Percentiles rank a stretch among this genome's conserved stretches.
phyloP scores from a whole-genome alignment of 2,797 vertebrate genomes.

The Taeniopygia guttata region DNA sequence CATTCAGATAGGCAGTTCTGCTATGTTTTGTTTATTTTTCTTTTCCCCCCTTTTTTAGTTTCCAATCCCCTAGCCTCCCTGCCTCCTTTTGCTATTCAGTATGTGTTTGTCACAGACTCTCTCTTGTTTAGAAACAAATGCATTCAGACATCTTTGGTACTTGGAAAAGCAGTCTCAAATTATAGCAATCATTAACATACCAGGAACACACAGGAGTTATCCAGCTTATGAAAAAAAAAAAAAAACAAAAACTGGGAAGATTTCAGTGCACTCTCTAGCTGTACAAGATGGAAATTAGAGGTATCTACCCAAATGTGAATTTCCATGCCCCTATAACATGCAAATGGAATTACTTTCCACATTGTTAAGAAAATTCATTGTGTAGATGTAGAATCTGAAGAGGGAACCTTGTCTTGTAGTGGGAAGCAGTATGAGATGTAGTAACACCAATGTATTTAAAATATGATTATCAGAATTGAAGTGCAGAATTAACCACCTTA shows the following conservation, averaged over 20 bases:
- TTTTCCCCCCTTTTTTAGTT: constrained; percentile 23
- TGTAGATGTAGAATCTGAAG: background rate
- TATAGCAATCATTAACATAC: constrained; percentile 3
- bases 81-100: constrained; percentile 42
- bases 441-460: background rate
- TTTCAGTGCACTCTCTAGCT: background rate
- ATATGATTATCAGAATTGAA: background rate
- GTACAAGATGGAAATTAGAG: background rate
- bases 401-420: background rate
- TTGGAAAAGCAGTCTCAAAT: constrained; percentile 61
- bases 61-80: background rate
- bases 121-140: constrained; percentile 57
- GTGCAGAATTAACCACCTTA: background rate
- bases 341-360: background rate
- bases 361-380: background rate
- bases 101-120: constrained; percentile 9
- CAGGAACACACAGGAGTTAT: constrained; percentile 21
- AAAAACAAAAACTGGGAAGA: background rate
- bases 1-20: background rate
- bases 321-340: background rate
- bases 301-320: background rate
- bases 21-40: background rate
- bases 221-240: background rate
- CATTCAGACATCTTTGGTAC: constrained; percentile 34
- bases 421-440: background rate